Percentiles rank a stretch among this genome's conserved stretches.
Conservation (phyloP, 2,113 vertebrate genomes). For the Burhinus bistriatus region DNA sequence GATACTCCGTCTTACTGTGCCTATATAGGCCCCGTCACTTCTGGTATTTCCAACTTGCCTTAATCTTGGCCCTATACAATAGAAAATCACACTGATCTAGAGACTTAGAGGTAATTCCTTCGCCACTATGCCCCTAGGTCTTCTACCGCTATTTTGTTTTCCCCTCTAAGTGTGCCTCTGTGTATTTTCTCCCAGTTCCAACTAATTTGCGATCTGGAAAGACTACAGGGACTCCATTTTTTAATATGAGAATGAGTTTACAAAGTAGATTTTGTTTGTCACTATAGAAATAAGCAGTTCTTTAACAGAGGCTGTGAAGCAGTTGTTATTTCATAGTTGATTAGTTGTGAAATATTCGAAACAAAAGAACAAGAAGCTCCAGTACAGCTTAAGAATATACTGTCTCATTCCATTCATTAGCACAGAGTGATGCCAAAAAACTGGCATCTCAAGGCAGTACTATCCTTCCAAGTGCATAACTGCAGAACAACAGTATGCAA, state of each 20-base stretch:
- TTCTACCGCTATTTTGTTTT: neutral
- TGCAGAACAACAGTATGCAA: neutral
- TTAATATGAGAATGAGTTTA: neutral
- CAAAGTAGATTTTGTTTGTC: neutral
- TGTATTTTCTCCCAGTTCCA: neutral
- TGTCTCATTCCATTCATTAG: conserved; percentile 25
- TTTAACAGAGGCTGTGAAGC: neutral
- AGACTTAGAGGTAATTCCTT: neutral
- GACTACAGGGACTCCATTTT: neutral
- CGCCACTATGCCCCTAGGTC: neutral
- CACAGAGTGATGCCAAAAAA: neutral
- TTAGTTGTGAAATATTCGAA: conserved; percentile 26
- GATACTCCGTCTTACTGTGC: neutral
- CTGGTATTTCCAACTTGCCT: neutral
- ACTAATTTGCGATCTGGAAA: neutral
- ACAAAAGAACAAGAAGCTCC: conserved; percentile 11
- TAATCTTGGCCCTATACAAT: neutral
- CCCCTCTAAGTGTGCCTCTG: neutral
- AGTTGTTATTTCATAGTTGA: conserved; percentile 11
- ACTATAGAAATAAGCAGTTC: neutral
- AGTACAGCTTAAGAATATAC: conserved; percentile 17
- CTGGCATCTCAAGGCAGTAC: neutral
- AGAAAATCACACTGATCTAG: neutral
- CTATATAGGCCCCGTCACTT: neutral
- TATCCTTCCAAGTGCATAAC: neutral